Percentiles rank a stretch among this genome's conserved stretches.
Conservation (phyloP, 2,888 invertebrate genomes). For the Caenorhabditis doughertyi region DNA sequence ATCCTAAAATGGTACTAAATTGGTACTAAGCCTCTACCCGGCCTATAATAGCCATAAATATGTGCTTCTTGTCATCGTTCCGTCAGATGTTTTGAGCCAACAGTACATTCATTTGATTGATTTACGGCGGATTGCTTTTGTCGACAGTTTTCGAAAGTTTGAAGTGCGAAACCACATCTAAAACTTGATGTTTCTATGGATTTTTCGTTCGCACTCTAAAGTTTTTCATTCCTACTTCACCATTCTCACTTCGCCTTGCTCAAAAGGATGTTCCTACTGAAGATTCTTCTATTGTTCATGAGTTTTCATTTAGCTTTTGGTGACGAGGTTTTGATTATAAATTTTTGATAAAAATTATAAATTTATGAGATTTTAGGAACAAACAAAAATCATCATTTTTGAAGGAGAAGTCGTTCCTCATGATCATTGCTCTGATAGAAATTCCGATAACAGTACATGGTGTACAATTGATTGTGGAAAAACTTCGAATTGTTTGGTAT, state of each 20-base stretch:
- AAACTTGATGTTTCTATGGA: not conserved
- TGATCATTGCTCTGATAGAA: not conserved
- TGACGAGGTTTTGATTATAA: not conserved
- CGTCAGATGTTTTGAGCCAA: too few relatives aligned
- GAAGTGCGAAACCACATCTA: too few relatives aligned
- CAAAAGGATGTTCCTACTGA: not conserved
- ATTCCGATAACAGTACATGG: not conserved
- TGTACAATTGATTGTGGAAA: not conserved
- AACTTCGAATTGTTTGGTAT: not conserved
- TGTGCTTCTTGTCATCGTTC: too few relatives aligned
- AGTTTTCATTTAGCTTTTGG: not conserved
- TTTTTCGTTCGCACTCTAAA: not conserved
- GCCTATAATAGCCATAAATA: too few relatives aligned
- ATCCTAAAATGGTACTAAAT: too few relatives aligned
- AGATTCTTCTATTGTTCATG: not conserved
- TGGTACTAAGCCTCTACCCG: too few relatives aligned
- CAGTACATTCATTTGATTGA: too few relatives aligned
- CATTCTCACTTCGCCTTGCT: not conserved
- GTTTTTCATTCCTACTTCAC: not conserved
- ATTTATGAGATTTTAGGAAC: not conserved
- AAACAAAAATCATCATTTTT: not conserved
- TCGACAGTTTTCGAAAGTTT: too few relatives aligned
- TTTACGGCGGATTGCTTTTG: too few relatives aligned
- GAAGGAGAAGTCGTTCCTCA: not conserved
- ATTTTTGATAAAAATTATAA: not conserved